A percentile compares a stretch with the other conserved stretches of the same genome.
phyloP scores from a whole-genome alignment of 2,888 invertebrate species.

The Anthophora plumipes region DNA sequence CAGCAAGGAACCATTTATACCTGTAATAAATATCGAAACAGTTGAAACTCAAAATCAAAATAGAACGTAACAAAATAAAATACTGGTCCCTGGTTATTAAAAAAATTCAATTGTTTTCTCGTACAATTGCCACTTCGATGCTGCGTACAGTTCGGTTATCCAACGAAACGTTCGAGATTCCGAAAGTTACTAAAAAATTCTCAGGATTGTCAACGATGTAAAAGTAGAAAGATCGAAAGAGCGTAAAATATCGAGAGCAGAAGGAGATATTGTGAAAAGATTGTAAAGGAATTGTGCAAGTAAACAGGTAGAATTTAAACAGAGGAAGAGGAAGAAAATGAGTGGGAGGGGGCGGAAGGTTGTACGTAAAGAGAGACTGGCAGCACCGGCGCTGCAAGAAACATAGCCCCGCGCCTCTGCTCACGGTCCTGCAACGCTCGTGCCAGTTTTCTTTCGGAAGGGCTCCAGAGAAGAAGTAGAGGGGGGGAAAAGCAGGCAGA shows the following conservation, averaged over 20 bases:
- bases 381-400: slow-evolving; percentile 68
- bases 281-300: neutral
- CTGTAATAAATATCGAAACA: neutral
- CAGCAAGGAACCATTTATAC: neutral
- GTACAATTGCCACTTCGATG: neutral
- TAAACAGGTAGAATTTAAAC: slow-evolving; percentile 45
- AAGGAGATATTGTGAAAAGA: neutral
- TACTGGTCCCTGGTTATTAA: neutral
- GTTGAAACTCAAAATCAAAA: neutral
- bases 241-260: neutral
- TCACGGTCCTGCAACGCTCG: slow-evolving; percentile 47
- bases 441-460: slow-evolving; percentile 69
- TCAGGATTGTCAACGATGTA: neutral
- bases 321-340: slow-evolving; percentile 42
- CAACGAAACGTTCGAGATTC: neutral
- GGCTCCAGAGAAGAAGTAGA: slow-evolving; percentile 47
- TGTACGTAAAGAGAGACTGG: slow-evolving; percentile 53
- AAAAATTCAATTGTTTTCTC: neutral
- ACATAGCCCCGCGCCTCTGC: slow-evolving; percentile 59
- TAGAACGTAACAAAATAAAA: no score
- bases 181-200: neutral
- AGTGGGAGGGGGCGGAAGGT: slow-evolving; percentile 31
- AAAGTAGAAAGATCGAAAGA: neutral
- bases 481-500: slow-evolving; percentile 31
- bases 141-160: neutral